These are phyloP conservation scores for Atethmia centrago DNA, from an alignment of 2,888 invertebrate species.

Conservation along the genomic window DNA sequence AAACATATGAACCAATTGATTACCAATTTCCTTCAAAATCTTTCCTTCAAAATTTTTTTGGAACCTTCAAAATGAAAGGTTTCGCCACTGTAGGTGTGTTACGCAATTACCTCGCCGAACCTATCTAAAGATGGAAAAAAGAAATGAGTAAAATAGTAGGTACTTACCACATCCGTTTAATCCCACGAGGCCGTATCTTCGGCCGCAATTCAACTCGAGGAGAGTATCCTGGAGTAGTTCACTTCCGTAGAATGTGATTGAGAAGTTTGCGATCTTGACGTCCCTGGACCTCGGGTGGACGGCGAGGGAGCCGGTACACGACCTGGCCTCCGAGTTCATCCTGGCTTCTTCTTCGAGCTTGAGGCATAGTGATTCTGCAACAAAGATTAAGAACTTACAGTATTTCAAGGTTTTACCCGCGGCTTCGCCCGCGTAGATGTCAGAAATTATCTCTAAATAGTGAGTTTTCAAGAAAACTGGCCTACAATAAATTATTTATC, in stretches of 20 bases:
- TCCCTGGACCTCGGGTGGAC: constrained; percentile 99
- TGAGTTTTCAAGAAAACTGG: background rate
- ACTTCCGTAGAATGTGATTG: constrained; percentile 99
- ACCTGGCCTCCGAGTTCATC: constrained; percentile 97
- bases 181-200: constrained; percentile 98
- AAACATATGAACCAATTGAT: no score
- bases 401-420: no score
- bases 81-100: background rate
- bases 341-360: constrained; percentile 97
- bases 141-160: constrained; percentile 1
- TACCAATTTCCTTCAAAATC: no score
- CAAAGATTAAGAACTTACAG: constrained; percentile 17
- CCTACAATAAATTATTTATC: background rate
- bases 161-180: constrained; percentile 98
- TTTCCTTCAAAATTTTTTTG: no score
- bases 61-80: background rate
- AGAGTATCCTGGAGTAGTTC: constrained; percentile 98
- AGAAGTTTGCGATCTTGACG: constrained; percentile 98
- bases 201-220: constrained; percentile 98
- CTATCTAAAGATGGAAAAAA: background rate
- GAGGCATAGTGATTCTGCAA: constrained; percentile 95
- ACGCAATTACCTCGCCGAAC: background rate
- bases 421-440: no score
- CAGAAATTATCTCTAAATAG: no score
- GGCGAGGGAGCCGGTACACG: constrained; percentile 98